phyloP scores from a whole-genome alignment of 2,888 invertebrate species.

The Caenorhabditis doughertyi region DNA sequence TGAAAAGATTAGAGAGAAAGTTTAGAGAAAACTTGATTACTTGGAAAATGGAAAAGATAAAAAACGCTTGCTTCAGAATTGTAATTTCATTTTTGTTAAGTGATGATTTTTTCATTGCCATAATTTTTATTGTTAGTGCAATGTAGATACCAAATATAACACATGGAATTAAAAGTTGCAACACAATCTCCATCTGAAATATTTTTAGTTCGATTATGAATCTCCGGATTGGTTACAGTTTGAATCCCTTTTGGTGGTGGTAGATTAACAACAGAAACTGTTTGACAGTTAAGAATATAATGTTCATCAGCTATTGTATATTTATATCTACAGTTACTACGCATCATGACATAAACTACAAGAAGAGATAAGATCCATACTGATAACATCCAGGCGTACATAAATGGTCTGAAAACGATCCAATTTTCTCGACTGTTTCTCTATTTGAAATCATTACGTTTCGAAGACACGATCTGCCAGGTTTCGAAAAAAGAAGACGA shows the following conservation, averaged over 20 bases:
- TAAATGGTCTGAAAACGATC: conserved; percentile 33
- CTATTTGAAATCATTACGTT: conserved; percentile 9
- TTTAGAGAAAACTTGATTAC: conserved; percentile 27
- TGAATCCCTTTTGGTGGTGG: conserved; percentile 27
- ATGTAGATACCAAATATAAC: conserved; percentile 46
- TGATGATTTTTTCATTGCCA: conserved; percentile 22
- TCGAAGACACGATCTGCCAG: conserved; percentile 41
- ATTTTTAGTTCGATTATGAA: not conserved
- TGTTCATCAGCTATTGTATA: conserved; percentile 17
- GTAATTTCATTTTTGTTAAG: conserved; percentile 47
- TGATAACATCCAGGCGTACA: conserved; percentile 27
- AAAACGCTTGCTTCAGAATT: conserved; percentile 55
- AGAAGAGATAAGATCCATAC: conserved; percentile 6
- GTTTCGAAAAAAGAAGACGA: conserved; percentile 51
- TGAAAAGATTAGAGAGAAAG: conserved; percentile 11
- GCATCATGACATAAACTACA: conserved; percentile 18
- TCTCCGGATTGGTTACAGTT: not conserved
- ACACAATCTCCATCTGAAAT: conserved; percentile 46
- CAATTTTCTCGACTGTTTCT: not conserved
- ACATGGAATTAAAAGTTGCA: conserved; percentile 38
- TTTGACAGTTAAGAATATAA: conserved; percentile 39
- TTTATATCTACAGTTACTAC: conserved; percentile 40
- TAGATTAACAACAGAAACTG: conserved; percentile 12
- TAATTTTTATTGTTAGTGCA: conserved; percentile 38
- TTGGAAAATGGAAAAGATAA: conserved; percentile 46